Conservation (phyloP, 2,888 invertebrate genomes). For the Drosophila rellima region DNA sequence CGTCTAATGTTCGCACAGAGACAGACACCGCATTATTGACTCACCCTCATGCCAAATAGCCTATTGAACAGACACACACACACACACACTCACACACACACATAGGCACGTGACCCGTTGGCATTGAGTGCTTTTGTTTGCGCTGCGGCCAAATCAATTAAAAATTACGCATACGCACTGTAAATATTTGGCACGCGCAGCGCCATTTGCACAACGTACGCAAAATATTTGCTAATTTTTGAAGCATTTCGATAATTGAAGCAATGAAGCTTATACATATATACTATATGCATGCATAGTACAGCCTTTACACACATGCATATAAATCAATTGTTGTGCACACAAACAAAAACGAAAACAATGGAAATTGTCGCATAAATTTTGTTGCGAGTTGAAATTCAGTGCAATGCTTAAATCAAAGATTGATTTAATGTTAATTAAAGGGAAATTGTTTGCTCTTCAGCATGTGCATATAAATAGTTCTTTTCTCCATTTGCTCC, state of each 20-base stretch:
- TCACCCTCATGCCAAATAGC: constrained; percentile 13
- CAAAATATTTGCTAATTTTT: constrained; percentile 70
- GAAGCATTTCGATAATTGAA: constrained; percentile 53
- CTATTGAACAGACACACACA: not conserved
- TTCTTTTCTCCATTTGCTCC: constrained; percentile 19
- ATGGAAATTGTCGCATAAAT: constrained; percentile 41
- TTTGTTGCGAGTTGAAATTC: constrained; percentile 9
- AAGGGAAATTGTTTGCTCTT: constrained; percentile 67
- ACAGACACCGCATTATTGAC: constrained; percentile 46
- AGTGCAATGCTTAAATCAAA: constrained; percentile 42
- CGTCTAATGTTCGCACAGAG: constrained; percentile 29
- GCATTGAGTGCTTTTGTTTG: constrained; percentile 58
- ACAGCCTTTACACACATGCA: not conserved
- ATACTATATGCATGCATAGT: not conserved
- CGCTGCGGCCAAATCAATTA: constrained; percentile 76
- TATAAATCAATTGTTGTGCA: constrained; percentile 28
- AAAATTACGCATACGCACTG: constrained; percentile 82
- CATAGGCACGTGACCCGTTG: constrained; percentile 44
- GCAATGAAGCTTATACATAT: constrained; percentile 19
- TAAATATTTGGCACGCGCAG: constrained; percentile 66
- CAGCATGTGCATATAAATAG: constrained; percentile 62
- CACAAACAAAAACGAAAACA: constrained; percentile 20
- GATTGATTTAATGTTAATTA: constrained; percentile 77
- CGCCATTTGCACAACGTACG: constrained; percentile 56
- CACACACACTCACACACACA: constrained; percentile 3